Conservation (phyloP, 37 sponge, comb jelly and placozoan species). For the Trichoplax adhaerens region DNA sequence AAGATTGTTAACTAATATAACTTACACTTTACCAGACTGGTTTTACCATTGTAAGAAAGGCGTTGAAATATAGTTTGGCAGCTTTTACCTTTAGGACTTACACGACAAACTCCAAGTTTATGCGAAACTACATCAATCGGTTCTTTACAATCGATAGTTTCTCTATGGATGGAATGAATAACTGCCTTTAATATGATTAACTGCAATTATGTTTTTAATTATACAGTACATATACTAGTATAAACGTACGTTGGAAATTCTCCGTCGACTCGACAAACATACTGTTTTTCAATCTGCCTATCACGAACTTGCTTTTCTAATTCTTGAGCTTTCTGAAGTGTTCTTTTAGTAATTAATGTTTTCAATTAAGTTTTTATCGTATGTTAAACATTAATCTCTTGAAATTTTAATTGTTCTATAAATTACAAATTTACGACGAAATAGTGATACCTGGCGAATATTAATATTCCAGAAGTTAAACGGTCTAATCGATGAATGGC, state of each 20-base stretch:
- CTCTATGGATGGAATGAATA: constrained; percentile 8
- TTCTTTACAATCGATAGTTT: constrained; percentile 50
- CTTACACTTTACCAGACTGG: constrained; percentile 68
- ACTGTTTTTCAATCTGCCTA: constrained; percentile 45
- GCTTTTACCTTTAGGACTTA: constrained; percentile 46
- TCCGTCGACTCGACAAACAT: constrained; percentile 67
- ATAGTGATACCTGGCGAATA: constrained; percentile 39
- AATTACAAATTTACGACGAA: no score
- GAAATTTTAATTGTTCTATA: no score
- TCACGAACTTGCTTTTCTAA: constrained; percentile 51
- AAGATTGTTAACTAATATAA: neutral
- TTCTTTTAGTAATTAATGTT: neutral
- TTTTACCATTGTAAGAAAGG: constrained; percentile 49
- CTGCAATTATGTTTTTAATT: no score
- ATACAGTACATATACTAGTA: no score
- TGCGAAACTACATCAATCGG: constrained; percentile 65
- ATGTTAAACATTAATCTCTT: no score
- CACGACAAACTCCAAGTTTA: constrained; percentile 68
- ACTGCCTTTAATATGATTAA: no score
- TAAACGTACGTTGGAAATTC: constrained; percentile 57
- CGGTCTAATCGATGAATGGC: constrained; percentile 78
- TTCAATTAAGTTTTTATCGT: no score
- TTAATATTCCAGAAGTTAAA: constrained; percentile 73
- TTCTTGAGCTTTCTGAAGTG: constrained; percentile 27
- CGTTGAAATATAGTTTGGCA: constrained; percentile 54